phyloP scores from a whole-genome alignment of 2,888 invertebrate genomes.

The Zaprionus bogoriensis region DNA sequence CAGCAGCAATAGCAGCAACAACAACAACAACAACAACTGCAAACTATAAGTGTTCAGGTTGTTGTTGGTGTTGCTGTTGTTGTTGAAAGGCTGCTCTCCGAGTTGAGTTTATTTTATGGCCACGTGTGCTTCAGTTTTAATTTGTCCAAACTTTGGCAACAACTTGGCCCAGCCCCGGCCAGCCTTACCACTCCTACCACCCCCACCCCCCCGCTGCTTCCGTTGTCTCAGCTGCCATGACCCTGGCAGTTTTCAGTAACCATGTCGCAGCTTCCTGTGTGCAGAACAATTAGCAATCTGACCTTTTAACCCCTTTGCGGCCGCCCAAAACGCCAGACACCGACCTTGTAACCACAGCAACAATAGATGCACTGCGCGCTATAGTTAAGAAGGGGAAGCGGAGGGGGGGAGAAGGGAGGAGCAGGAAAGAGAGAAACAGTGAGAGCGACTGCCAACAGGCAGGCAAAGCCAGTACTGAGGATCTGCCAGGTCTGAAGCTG shows the following conservation, averaged over 20 bases:
- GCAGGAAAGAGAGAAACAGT: neutral
- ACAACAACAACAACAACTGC: constrained; percentile 1
- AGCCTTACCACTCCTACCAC: neutral
- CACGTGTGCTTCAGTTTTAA: constrained; percentile 62
- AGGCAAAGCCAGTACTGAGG: neutral
- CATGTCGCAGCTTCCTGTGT: constrained; percentile 9
- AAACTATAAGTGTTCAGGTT: neutral
- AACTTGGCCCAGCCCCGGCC: constrained; percentile 15
- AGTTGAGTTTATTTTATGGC: constrained; percentile 40
- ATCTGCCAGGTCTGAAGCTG: neutral
- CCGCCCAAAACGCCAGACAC: constrained; percentile 35
- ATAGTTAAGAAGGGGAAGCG: constrained; percentile 1
- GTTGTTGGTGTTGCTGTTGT: too few species aligned
- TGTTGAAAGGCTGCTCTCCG: constrained; percentile 18
- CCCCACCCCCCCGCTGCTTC: neutral
- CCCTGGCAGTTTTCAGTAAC: too few species aligned
- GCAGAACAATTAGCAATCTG: constrained; percentile 66
- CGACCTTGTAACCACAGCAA: constrained; percentile 75
- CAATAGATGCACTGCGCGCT: constrained; percentile 2
- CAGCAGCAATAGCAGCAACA: neutral
- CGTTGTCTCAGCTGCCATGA: neutral
- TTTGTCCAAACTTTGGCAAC: constrained; percentile 42
- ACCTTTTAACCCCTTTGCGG: constrained; percentile 69
- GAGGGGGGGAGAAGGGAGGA: neutral
- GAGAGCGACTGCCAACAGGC: neutral